Conservation (phyloP, 2,113 vertebrate genomes). For the Python bivittatus region DNA sequence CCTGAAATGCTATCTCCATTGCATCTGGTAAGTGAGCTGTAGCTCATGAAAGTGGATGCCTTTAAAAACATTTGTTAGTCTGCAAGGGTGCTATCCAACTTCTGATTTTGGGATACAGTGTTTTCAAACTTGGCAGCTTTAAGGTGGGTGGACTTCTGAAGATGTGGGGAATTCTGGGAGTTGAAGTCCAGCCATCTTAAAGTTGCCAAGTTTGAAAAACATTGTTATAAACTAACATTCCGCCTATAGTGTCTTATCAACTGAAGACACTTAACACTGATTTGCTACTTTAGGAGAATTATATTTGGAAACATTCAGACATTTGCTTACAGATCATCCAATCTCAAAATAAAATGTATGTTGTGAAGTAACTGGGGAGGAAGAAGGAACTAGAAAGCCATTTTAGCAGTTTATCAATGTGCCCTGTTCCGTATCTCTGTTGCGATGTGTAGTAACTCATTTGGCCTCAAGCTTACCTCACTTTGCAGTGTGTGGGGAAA, state of each 20-base stretch:
- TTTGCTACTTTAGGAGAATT: background rate
- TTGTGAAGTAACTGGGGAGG: background rate
- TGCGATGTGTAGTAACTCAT: background rate
- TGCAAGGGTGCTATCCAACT: background rate
- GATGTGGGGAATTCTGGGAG: background rate
- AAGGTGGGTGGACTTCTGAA: too few species aligned
- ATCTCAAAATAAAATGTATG: background rate
- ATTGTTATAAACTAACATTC: background rate
- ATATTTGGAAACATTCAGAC: background rate
- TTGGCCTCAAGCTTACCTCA: conserved; percentile 12
- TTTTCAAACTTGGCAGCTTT: too few species aligned
- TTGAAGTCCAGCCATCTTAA: background rate
- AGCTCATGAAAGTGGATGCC: background rate
- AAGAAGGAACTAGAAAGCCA: background rate
- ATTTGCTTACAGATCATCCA: background rate
- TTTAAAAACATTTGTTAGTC: background rate
- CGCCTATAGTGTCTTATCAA: background rate
- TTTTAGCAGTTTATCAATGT: background rate
- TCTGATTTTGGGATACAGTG: background rate
- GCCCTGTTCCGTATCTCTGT: background rate
- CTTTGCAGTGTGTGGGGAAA: conserved; percentile 5
- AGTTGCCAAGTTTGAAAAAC: background rate
- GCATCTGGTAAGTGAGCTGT: background rate
- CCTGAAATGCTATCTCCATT: background rate
- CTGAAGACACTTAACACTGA: background rate